Evolutionary conservation across 1,140 invertebrate genomes (phyloP), one percentile per base, ranked within the genome.

Genomic region (Drosophila pseudoananassae): DNA sequence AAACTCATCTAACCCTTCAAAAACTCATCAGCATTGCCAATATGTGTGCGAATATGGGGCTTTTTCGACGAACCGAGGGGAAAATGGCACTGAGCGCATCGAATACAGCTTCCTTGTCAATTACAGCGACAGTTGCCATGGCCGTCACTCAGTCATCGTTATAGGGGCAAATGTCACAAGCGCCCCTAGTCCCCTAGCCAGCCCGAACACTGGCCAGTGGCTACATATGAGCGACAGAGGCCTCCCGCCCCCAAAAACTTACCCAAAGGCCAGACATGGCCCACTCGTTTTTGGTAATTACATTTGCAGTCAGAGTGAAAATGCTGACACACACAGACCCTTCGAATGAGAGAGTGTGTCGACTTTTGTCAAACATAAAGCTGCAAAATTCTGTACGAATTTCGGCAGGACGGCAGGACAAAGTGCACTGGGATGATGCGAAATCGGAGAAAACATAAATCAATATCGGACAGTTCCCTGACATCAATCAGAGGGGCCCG

Each of bases 341-440:
- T 40, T n/a, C 3, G 6, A 3, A 57, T 29, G 20, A 38, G 50
- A 46, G 38, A 66, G 63, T 83, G 23, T 57, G 64, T 63, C 75
- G 77, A 69, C 65, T 83, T 84, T 83, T 84, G 80, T 83, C 80
- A 83, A 83, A 72, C 71, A 76, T 46, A 83, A 59, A 66, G 63
- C 63, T 76, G 76, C 66, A 63, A 84, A 83, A 68, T 68, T 56
- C 45, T 83, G 80, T 83, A 80, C 80, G 72, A 76, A 72, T 63
- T 83, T 68, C 74, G 38, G 64, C 60, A 51, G 69, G 58, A 69
- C 45, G 25, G 23, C 4, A n/a, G 12, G 3, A 27, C 25, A 31
- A 15, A 63, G 12, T 27, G 59, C 46, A 15, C 25, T 20, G 38
- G 47, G 64, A 25, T 27, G 38, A n/a, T 47, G 40, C 49, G 65